Evolutionary conservation across 2,113 vertebrate genomes (phyloP).

Genomic region (Calonectris borealis): DNA sequence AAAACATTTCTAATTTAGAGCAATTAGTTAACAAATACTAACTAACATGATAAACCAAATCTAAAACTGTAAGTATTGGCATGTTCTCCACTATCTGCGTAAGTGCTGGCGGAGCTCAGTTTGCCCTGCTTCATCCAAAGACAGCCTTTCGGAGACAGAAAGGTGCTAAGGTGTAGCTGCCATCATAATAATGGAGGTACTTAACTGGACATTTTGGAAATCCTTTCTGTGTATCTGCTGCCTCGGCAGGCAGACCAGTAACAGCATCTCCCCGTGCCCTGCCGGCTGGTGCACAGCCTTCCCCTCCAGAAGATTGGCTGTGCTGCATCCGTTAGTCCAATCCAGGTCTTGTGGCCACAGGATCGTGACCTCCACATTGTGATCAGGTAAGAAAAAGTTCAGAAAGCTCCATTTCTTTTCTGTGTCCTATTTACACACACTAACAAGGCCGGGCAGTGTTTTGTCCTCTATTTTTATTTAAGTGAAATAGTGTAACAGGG

Average conservation of each 20-base stretch:
- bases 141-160: neutral
- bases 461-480: neutral
- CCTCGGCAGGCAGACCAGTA: neutral
- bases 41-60: neutral
- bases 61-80: neutral
- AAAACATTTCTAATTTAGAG: neutral
- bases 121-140: neutral
- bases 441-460: neutral
- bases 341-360: neutral
- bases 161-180: neutral
- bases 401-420: neutral
- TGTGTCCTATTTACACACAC: neutral
- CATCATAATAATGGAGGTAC: neutral
- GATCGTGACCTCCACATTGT: fast-evolving
- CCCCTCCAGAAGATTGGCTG: neutral
- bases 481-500: neutral
- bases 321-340: neutral
- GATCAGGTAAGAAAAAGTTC: neutral
- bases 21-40: neutral
- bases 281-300: neutral
- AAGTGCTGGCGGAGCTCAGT: neutral
- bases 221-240: neutral
- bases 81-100: neutral
- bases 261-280: neutral
- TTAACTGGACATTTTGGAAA: neutral